Base-by-base conservation (phyloP, 2,888 invertebrate species). In the Oligia latruncula region DNA sequence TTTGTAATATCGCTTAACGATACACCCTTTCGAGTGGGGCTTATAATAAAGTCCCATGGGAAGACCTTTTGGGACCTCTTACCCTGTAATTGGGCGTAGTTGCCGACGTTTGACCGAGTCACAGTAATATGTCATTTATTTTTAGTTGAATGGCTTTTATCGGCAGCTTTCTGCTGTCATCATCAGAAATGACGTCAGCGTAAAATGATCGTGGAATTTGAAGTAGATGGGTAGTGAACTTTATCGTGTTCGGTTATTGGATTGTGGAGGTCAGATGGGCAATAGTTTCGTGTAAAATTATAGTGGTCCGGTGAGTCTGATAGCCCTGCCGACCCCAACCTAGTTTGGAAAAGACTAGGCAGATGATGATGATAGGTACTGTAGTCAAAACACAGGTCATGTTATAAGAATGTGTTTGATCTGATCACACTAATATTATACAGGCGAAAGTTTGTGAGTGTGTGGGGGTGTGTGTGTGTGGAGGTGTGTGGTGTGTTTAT, bases 11-110 rank as follows among this genome's bases (percentile, higher is more conserved):
- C 87, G 82, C 79, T 88, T 88, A 88, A 88, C 86, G 88, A 90
- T 88, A 87, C 86, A 88, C 90, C 90, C 88, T 88, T 90, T 89
- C 85, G 72, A 91, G 89, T 87, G 81, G 89, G 78, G 70, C 76
- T 86, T 88, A 88, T 92, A 90, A 92, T 92, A 88, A 88, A 85
- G 86, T 90, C 92, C 90, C 88, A 80, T 71, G 90, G 90, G 92
- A 85, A 43, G 80, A 80, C 89, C 88, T 85, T 89, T 85, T 74
- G 86, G 81, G 82, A 89, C 87, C 90, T 87, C 88, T 90, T 89
- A 87, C 79, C 82, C 81, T 71, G 68, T 90, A 89, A 88, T 89
- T 89, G 90, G 83, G 82, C 81, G 77, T 76, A 83, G 80, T 83
- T 81, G 77, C 83, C 82, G 71, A 80, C 78, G 64, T 82, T 88